Evolutionary conservation across 2,797 vertebrate genomes (phyloP).

Genomic region (Astyanax mexicanus): DNA sequence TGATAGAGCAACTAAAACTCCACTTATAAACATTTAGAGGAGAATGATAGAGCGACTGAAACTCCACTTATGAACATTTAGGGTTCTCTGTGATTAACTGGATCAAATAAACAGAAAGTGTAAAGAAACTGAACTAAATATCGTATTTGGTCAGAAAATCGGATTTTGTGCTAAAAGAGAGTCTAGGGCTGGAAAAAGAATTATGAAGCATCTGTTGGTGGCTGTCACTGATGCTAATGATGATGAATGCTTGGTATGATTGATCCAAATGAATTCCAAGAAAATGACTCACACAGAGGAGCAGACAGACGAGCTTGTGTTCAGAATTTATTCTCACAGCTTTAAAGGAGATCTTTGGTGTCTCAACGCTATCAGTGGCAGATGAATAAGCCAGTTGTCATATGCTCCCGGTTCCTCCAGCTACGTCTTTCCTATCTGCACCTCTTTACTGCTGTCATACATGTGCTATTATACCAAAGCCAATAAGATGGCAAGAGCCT

Average conservation of each 20-base stretch:
- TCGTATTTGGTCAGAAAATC: too few relatives aligned
- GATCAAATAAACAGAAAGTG: too few relatives aligned
- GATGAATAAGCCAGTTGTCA: conserved; percentile 50
- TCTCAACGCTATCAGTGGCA: conserved; percentile 37
- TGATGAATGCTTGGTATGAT: conserved; percentile 70
- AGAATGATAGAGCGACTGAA: too few relatives aligned
- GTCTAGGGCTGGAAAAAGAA: conserved; percentile 45
- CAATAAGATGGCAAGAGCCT: conserved; percentile 4
- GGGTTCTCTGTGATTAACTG: too few relatives aligned
- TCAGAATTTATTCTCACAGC: conserved; percentile 37
- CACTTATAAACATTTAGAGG: too few relatives aligned
- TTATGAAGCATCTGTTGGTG: conserved; percentile 68
- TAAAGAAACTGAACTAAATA: too few relatives aligned
- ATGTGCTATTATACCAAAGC: background rate
- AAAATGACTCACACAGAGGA: conserved; percentile 52
- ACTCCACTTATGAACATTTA: too few relatives aligned
- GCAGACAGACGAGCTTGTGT: conserved; percentile 24
- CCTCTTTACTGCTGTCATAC: conserved; percentile 20
- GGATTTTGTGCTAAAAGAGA: conserved; percentile 53
- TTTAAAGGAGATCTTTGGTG: conserved; percentile 29
- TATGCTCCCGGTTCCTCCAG: conserved; percentile 39
- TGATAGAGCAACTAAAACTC: too few relatives aligned
- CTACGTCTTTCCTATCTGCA: conserved; percentile 15
- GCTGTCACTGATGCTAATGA: conserved; percentile 69
- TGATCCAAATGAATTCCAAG: conserved; percentile 52